Evolutionary conservation across 2,888 invertebrate species (phyloP).

Genomic region (Philopedon plagiatum): DNA sequence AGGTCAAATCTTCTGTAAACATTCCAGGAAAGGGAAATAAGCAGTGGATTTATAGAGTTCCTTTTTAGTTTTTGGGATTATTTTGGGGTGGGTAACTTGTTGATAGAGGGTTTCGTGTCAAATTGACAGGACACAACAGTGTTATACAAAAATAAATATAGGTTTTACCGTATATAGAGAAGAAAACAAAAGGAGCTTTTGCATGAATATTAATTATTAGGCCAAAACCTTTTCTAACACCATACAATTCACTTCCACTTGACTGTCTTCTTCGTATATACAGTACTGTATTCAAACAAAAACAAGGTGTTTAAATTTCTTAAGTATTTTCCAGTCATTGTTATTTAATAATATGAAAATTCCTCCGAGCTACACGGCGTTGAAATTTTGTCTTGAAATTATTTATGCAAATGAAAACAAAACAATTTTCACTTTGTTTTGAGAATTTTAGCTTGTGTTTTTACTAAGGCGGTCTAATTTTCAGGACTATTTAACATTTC

Average conservation of each 20-base stretch:
- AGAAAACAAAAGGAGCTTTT: neutral
- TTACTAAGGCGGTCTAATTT: constrained; percentile 1
- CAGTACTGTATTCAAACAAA: neutral
- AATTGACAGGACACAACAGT: no score
- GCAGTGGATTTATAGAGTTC: neutral
- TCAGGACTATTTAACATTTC: neutral
- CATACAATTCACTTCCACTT: neutral
- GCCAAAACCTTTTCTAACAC: neutral
- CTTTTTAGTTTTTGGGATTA: neutral
- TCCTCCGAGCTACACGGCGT: constrained; percentile 6
- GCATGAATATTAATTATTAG: neutral
- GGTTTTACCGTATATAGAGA: no score
- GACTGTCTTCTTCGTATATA: neutral
- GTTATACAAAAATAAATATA: no score
- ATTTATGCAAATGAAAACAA: constrained; percentile 46
- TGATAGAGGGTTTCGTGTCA: no score
- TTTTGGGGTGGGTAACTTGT: neutral
- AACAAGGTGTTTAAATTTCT: constrained; percentile 31
- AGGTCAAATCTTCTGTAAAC: constrained; percentile 21
- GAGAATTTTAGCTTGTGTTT: constrained; percentile 32
- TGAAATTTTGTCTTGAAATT: constrained; percentile 39
- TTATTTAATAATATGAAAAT: constrained; percentile 39
- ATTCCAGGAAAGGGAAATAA: neutral
- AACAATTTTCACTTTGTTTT: constrained; percentile 44
- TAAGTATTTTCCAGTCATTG: constrained; percentile 32